These are phyloP conservation scores for Protomyctophum bolini DNA, from an alignment of 2,113 vertebrate species.

Conservation along the genomic window DNA sequence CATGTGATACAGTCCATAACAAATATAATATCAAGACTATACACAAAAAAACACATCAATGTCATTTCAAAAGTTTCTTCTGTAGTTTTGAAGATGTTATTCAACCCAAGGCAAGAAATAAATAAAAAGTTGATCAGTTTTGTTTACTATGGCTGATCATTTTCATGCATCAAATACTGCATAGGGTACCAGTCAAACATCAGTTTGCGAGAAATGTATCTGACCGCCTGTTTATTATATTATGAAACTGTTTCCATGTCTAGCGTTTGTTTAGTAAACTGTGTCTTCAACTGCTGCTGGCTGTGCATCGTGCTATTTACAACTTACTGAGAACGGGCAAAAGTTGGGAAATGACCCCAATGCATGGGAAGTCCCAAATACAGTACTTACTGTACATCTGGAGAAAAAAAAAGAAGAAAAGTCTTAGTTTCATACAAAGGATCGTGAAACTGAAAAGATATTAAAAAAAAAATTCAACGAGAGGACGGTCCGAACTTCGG, in stretches of 20 bases:
- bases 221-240: constrained; percentile 54
- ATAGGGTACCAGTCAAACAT: constrained; percentile 60
- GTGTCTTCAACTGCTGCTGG: constrained; percentile 62
- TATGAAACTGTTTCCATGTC: constrained; percentile 1
- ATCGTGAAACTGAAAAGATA: constrained; percentile 63
- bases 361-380: constrained; percentile 61
- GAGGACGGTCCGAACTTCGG: constrained; percentile 58
- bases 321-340: constrained; percentile 51
- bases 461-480: constrained; percentile 58
- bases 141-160: constrained; percentile 49
- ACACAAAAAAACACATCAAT: constrained; percentile 28
- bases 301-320: constrained; percentile 68
- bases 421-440: constrained; percentile 17
- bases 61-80: constrained; percentile 12
- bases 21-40: constrained; percentile 25
- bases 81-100: constrained; percentile 35
- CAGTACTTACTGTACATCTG: constrained; percentile 58
- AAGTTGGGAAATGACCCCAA: constrained; percentile 48
- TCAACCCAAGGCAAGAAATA: constrained; percentile 49
- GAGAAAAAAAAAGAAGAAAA: constrained; percentile 62
- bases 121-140: not conserved
- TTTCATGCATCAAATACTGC: constrained; percentile 65
- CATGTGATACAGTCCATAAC: constrained; percentile 10
- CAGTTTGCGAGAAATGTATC: constrained; percentile 47
- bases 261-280: constrained; percentile 49